These are phyloP conservation scores for Drosophila orosa DNA, from an alignment of 1,140 invertebrate genomes.

Conservation along the genomic window DNA sequence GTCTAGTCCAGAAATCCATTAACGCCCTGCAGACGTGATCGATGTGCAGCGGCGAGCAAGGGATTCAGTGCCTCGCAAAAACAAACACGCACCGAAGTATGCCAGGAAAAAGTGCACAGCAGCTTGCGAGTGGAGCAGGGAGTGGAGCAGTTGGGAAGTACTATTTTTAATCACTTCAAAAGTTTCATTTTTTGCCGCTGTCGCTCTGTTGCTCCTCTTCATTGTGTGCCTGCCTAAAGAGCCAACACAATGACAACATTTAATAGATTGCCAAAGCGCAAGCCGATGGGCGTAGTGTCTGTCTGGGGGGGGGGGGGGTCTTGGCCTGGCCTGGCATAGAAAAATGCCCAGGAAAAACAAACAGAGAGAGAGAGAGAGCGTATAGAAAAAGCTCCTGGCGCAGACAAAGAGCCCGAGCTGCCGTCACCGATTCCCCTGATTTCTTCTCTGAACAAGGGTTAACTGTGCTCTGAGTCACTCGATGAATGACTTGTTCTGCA, in stretches of 20 bases:
- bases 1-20: slow-evolving; percentile 77
- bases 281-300: slow-evolving; percentile 19
- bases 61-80: slow-evolving; percentile 26
- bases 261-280: slow-evolving; percentile 70
- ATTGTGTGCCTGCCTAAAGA: slow-evolving; percentile 69
- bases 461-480: slow-evolving; percentile 72
- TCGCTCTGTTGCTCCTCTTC: slow-evolving; percentile 23
- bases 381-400: slow-evolving; percentile 17
- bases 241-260: slow-evolving; percentile 76
- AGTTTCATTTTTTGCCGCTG: slow-evolving; percentile 57
- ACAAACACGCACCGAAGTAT: slow-evolving; percentile 50
- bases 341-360: slow-evolving; percentile 62
- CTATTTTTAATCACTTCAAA: slow-evolving; percentile 81
- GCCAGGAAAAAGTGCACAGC: slow-evolving; percentile 48
- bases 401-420: slow-evolving; percentile 36
- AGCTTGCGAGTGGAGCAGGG: slow-evolving; percentile 4
- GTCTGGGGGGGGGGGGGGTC: slow-evolving; percentile 10
- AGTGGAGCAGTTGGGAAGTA: slow-evolving; percentile 15
- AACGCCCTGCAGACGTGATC: slow-evolving; percentile 69
- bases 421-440: slow-evolving; percentile 11
- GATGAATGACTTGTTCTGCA: slow-evolving; percentile 53
- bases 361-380: slow-evolving; percentile 26
- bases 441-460: slow-evolving; percentile 64
- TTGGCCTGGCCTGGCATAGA: slow-evolving; percentile 40
- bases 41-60: slow-evolving; percentile 44